Conservation (phyloP, 2,113 vertebrate genomes). For the Mustela lutreola region DNA sequence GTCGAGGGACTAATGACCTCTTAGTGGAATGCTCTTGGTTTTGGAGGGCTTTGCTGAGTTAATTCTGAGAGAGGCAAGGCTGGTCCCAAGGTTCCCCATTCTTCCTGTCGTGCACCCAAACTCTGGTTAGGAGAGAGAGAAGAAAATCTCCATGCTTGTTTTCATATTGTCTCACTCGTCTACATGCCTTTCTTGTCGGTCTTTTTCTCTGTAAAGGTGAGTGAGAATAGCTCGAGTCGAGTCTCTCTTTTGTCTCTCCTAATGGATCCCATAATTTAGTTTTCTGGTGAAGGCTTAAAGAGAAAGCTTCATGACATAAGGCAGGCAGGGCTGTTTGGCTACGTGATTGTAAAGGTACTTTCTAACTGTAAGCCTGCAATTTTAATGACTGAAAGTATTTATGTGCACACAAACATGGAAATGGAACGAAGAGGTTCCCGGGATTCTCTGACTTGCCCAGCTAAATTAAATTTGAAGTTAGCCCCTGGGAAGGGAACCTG, state of each 20-base stretch:
- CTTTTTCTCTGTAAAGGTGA: slow-evolving; percentile 50
- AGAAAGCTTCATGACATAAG: slow-evolving; percentile 37
- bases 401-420: background rate
- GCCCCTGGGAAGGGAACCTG: background rate
- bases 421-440: background rate
- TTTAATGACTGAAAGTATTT: background rate
- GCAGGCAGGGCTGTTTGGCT: background rate
- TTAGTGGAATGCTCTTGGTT: slow-evolving; percentile 76
- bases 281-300: slow-evolving; percentile 15
- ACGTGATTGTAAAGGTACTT: background rate
- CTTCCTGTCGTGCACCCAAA: slow-evolving; percentile 48
- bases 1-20: slow-evolving; percentile 57
- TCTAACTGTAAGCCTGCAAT: background rate
- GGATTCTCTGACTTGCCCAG: background rate
- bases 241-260: slow-evolving; percentile 28
- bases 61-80: slow-evolving; percentile 33
- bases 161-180: background rate
- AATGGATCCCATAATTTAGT: background rate
- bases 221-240: background rate
- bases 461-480: background rate
- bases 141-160: slow-evolving; percentile 5
- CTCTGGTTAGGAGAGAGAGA: slow-evolving; percentile 20
- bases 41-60: slow-evolving; percentile 50
- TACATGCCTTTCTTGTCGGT: background rate
- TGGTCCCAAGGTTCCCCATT: background rate